Base-by-base conservation (phyloP, 2,888 invertebrate genomes). In the Eueremaeus valkanovi region DNA sequence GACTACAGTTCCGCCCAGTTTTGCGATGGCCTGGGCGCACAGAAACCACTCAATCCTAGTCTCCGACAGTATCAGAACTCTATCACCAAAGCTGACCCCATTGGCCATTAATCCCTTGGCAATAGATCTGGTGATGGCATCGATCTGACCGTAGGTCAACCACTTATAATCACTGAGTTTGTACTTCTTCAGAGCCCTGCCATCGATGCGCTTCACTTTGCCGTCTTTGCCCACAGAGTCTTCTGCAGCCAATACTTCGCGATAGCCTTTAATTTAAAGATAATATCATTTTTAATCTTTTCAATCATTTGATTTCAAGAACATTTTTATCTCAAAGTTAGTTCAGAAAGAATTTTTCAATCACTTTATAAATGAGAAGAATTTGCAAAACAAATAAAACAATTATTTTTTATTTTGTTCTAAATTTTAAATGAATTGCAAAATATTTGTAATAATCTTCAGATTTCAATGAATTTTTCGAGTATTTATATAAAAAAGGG, bases 31-130 rank as follows among this genome's bases (percentile, higher is more conserved):
- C 82, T 97, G 93, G 0, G 96, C 95, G 0, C 95, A 92, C 73
- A 97, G 87, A 90, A 98, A 91, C 99, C 98, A 99, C 85, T 99
- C 98, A 72, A 93, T 93, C 80, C 97, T 87, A 0, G 98, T 99
- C 85, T 99, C 99, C 0, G 97, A 95, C 86, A 96, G 97, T 82
- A 99, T 90, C 74, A 92, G 93, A 79, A 98, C 87, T 83, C 92
- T 93, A 78, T 88, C 85, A 11, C 87, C 87, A 13, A 91, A 89
- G 79, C 85, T 83, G 81, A 91, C 88, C 40, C 94, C 94, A 45
- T 93, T 84, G 81, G 89, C 90, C 58, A 90, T 87, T 78, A 98
- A 86, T 0, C 97, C 98, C 76, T 89, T 89, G 72, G 93, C 92
- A 84, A 98, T 91, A 80, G 89, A 86, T 0, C 87, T 85, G 8